Base-by-base conservation (phyloP, 2,797 vertebrate species). In the Gallirallus australis region DNA sequence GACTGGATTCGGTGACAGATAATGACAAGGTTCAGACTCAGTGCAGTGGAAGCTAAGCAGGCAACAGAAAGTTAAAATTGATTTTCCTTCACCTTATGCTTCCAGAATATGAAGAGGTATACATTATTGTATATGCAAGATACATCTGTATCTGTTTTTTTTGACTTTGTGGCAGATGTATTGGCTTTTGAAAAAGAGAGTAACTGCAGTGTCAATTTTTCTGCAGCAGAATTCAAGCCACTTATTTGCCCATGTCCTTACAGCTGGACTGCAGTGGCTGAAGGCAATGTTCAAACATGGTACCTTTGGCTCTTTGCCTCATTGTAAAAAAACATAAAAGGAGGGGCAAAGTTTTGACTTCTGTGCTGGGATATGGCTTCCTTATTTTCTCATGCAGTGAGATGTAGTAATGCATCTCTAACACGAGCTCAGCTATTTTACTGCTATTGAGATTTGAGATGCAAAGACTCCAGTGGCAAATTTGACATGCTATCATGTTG, bases 401-500 rank as follows among this genome's bases (percentile, higher is more conserved):
- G 11, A 23, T 33, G 27, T 45, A 66, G 48, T 39, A 59, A 24
- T 79, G 14, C 11, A 19, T 61, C 28, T 63, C 54, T 70, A 42
- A 59, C 33, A 11, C 15, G 25, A 93, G 27, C 40, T 94, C 45
- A n/a, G 61, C 24, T 85, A 20, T 30, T 11, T 71, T 60, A 25
- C 23, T 28, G 25, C 12, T 12, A 5, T 35, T 31, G 50, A 72
- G 37, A 48, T 52, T 60, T 0, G 0, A 90, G 47, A 54, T 69
- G 45, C 31, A 50, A 35, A 52, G 39, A 19, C 7, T 42, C 33
- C 40, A 33, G 37, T 27, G 42, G 25, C 50, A 89, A 72, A 65
- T 69, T 65, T 2, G 3, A 7, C 23, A 4, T 35, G 14, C 12
- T 33, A 0, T 33, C 5, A 2, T 21, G 17, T 40, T 52, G 35